phyloP scores from a whole-genome alignment of 2,888 invertebrate species.

The Acanthosepion esculentum region DNA sequence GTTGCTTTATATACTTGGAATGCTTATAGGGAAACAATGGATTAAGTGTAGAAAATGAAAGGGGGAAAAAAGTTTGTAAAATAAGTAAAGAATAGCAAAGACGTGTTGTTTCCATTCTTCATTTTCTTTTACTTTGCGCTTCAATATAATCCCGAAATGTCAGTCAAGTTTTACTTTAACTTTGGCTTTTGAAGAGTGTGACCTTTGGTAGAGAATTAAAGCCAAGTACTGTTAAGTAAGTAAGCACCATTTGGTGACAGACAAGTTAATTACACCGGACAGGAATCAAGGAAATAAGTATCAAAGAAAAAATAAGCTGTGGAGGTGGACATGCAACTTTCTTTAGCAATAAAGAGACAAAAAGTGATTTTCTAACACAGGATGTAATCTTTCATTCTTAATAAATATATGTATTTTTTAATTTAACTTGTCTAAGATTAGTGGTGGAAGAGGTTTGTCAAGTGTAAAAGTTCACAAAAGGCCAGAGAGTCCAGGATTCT shows the following conservation, averaged over 20 bases:
- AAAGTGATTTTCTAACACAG: neutral
- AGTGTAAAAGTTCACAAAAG: neutral
- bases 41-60: neutral
- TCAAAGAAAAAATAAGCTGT: neutral
- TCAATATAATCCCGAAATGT: neutral
- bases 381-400: neutral
- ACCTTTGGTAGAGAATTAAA: conserved; percentile 22
- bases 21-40: neutral
- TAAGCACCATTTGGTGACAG: conserved; percentile 33
- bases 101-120: neutral
- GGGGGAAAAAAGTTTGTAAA: neutral
- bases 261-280: conserved; percentile 15
- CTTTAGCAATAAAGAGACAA: conserved; percentile 2
- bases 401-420: neutral
- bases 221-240: neutral
- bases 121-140: neutral
- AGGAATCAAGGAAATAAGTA: neutral
- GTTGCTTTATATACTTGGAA: neutral
- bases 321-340: neutral
- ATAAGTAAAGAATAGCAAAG: neutral
- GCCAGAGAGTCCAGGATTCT: neutral
- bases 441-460: neutral
- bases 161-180: neutral
- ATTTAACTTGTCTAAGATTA: neutral
- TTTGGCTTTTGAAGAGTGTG: neutral